Evolutionary conservation across 2,888 invertebrate genomes (phyloP).

Genomic region (Ormyrus pomaceus): DNA sequence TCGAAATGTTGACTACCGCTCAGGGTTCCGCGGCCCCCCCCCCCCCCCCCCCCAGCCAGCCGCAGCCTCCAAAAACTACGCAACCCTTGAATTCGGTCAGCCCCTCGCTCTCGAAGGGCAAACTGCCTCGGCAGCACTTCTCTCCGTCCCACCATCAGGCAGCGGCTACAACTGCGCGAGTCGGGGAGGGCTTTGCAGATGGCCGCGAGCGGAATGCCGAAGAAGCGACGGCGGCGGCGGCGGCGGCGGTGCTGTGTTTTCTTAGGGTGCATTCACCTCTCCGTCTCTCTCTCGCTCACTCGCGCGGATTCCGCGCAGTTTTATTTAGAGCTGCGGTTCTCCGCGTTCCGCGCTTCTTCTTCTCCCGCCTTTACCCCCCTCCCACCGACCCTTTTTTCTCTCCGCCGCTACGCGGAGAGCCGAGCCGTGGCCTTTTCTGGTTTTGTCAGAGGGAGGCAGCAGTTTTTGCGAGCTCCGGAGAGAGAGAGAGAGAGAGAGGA

Average conservation of each 20-base stretch:
- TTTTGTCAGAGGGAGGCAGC: too few relatives aligned
- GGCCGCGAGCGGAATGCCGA: conserved; percentile 47
- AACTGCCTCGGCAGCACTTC: too few relatives aligned
- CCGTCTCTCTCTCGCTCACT: conserved; percentile 49
- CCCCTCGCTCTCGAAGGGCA: too few relatives aligned
- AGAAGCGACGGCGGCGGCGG: conserved; percentile 4
- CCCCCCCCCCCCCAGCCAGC: too few relatives aligned
- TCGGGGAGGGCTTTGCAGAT: conserved; percentile 21
- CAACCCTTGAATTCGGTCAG: too few relatives aligned
- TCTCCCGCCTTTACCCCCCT: neutral
- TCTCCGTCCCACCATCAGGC: too few relatives aligned
- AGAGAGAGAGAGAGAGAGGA: too few relatives aligned
- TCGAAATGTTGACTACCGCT: too few relatives aligned
- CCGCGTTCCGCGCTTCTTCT: neutral
- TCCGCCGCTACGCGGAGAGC: neutral
- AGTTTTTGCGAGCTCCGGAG: neutral
- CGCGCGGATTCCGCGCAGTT: conserved; percentile 61
- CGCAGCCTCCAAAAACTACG: too few relatives aligned
- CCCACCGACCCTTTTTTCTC: neutral
- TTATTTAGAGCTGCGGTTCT: conserved; percentile 60
- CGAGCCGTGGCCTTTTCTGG: too few relatives aligned
- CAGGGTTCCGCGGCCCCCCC: too few relatives aligned
- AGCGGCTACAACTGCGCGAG: neutral
- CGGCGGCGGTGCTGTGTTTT: conserved; percentile 35
- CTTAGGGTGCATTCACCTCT: conserved; percentile 64